phyloP scores from a whole-genome alignment of 2,113 vertebrate species.

The Stomatorhinus ivindoensis region DNA sequence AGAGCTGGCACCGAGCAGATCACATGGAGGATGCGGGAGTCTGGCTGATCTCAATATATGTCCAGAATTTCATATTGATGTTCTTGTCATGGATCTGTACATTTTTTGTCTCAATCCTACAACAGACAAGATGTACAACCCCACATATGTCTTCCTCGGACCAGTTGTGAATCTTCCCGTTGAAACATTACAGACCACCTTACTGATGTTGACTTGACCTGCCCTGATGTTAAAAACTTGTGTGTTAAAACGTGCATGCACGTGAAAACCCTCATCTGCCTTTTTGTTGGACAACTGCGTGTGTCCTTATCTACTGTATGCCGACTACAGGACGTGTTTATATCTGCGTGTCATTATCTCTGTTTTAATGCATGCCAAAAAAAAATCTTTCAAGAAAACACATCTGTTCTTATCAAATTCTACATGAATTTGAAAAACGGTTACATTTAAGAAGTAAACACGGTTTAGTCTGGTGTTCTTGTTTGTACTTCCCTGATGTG shows the following conservation, averaged over 20 bases:
- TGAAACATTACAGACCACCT: neutral
- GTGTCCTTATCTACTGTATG: neutral
- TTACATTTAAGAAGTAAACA: neutral
- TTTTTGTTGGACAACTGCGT: neutral
- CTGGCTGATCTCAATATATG: neutral
- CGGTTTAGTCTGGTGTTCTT: neutral
- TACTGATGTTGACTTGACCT: neutral
- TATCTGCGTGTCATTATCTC: conserved; percentile 30
- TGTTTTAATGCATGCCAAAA: conserved; percentile 67
- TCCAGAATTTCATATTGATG: neutral
- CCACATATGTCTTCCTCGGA: neutral
- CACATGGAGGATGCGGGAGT: neutral
- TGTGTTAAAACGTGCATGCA: neutral
- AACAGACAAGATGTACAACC: neutral
- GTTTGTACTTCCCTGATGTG: neutral
- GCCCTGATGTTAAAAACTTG: neutral
- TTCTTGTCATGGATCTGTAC: neutral
- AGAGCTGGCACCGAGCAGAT: neutral
- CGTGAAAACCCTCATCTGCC: neutral
- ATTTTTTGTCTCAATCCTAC: neutral
- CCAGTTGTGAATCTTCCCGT: neutral
- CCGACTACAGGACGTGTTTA: neutral
- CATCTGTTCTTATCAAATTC: conserved; percentile 43
- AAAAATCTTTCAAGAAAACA: conserved; percentile 46
- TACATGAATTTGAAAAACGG: neutral